Evolutionary conservation across 2,888 invertebrate species (phyloP).

Genomic region (Campaea margaritaria): DNA sequence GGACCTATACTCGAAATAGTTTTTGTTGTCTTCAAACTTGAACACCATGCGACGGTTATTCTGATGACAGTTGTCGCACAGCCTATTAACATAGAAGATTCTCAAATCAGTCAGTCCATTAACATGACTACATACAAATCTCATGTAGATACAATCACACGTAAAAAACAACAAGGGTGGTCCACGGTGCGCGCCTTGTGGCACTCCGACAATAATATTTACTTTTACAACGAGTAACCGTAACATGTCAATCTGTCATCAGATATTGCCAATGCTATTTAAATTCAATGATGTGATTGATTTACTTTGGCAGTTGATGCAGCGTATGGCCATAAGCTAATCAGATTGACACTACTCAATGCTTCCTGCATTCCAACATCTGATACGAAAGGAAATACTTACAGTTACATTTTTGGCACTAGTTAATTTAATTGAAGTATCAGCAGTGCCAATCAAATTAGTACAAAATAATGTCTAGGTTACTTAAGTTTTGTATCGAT

Average conservation of each 20-base stretch:
- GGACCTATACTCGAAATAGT: constrained; percentile 82
- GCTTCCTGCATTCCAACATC: constrained; percentile 7
- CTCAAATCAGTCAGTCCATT: not conserved
- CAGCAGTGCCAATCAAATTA: too few species aligned
- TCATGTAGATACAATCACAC: too few species aligned
- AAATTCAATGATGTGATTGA: constrained; percentile 8
- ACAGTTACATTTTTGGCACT: constrained; percentile 10
- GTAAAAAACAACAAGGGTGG: too few species aligned
- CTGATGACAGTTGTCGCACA: constrained; percentile 81
- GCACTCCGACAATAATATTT: too few species aligned
- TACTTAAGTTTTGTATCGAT: too few species aligned
- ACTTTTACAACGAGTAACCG: too few species aligned
- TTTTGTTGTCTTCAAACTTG: constrained; percentile 79
- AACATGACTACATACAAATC: not conserved
- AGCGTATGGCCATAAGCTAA: not conserved
- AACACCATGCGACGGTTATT: constrained; percentile 80
- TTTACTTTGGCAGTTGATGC: constrained; percentile 8
- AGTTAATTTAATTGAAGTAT: too few species aligned
- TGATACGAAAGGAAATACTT: not conserved
- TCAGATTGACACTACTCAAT: constrained; percentile 16
- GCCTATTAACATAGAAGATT: constrained; percentile 56
- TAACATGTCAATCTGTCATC: not conserved
- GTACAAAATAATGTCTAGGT: too few species aligned
- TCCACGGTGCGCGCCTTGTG: too few species aligned
- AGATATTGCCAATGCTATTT: constrained; percentile 8